A percentile compares a stretch with the other conserved stretches of the same genome.
phyloP scores from a whole-genome alignment of 2,888 invertebrate species.

The Ophraella communa region DNA sequence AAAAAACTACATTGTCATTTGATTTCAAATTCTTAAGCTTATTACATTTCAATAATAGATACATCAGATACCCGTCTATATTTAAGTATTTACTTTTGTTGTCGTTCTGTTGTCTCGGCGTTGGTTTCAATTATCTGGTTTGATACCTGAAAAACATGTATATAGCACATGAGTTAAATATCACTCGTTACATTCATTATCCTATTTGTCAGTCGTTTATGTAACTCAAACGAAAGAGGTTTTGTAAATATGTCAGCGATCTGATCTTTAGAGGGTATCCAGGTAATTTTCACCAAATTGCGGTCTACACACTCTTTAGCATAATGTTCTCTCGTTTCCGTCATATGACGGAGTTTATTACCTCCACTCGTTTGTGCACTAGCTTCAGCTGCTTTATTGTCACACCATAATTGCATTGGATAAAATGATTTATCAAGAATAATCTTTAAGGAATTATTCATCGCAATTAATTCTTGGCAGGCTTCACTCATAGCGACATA shows the following conservation, averaged over 20 bases:
- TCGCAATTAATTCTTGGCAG: constrained; percentile 10
- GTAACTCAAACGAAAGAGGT: constrained; percentile 4
- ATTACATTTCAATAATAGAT: neutral
- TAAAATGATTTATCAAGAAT: constrained; percentile 1
- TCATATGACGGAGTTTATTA: neutral
- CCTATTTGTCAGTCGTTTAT: constrained; percentile 5
- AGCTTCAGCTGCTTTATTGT: neutral
- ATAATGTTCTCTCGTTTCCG: constrained; percentile 3
- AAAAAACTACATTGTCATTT: neutral
- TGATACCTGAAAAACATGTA: neutral
- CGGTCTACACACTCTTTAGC: neutral
- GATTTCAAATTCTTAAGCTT: neutral
- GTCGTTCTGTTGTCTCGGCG: neutral
- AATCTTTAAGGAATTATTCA: neutral
- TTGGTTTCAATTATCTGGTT: neutral
- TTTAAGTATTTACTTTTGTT: neutral
- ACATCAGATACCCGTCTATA: neutral
- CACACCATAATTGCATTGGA: neutral
- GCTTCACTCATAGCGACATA: constrained; percentile 14
- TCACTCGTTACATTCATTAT: neutral
- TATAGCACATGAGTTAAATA: neutral
- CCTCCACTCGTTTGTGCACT: neutral
- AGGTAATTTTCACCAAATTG: neutral
- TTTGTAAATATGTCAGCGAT: no score
- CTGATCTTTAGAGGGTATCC: no score